These are phyloP conservation scores for Galerucella nymphaeae DNA, from an alignment of 2,888 invertebrate genomes.

Conservation along the genomic window DNA sequence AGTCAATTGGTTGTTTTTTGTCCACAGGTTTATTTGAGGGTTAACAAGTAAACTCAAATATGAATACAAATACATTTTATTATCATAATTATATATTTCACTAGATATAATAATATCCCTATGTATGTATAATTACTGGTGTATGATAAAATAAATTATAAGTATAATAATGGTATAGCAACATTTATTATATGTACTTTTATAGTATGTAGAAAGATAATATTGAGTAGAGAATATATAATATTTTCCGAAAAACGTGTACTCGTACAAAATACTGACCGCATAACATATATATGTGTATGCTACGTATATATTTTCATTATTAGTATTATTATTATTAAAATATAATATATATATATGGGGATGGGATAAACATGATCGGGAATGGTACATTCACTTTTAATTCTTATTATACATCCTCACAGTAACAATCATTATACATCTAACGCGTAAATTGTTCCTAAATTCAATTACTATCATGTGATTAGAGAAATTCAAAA, in stretches of 20 bases:
- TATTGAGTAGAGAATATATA: constrained; percentile 64
- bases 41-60: neutral
- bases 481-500: neutral
- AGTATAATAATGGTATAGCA: constrained; percentile 66
- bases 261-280: constrained; percentile 66
- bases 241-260: constrained; percentile 65
- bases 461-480: constrained; percentile 35
- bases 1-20: too few species aligned
- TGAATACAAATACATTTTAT: constrained; percentile 67
- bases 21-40: neutral
- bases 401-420: constrained; percentile 63
- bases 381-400: constrained; percentile 59
- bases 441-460: constrained; percentile 53
- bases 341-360: constrained; percentile 60
- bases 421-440: constrained; percentile 62
- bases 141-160: constrained; percentile 66
- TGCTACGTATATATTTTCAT: constrained; percentile 60
- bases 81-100: constrained; percentile 67
- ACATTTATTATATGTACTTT: constrained; percentile 64
- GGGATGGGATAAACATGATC: constrained; percentile 60
- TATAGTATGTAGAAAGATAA: constrained; percentile 65
- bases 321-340: constrained; percentile 51
- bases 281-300: constrained; percentile 59
- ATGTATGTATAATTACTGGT: constrained; percentile 65
- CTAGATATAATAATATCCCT: constrained; percentile 66